Conservation (phyloP, 1,140 invertebrate genomes). For the Tetragonula clypearis region DNA sequence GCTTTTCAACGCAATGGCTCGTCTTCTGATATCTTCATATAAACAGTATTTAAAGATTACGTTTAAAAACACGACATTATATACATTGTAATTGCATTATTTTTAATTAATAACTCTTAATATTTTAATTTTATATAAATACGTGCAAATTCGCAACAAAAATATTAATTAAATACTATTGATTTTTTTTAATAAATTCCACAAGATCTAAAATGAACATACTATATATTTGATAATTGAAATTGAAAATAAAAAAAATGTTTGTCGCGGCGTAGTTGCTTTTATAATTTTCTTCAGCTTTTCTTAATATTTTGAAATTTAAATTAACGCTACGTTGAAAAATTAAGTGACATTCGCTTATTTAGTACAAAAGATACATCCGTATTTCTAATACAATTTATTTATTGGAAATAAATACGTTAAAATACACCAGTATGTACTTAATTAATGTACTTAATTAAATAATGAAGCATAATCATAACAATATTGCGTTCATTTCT, state of each 20-base stretch:
- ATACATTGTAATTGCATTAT: neutral
- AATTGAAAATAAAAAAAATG: neutral
- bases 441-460: neutral
- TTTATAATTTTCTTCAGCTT: neutral
- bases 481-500: neutral
- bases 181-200: neutral
- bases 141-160: neutral
- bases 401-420: neutral
- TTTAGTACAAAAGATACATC: neutral
- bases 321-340: neutral
- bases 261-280: neutral
- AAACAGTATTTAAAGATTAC: neutral
- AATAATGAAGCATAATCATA: neutral
- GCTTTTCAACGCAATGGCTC: constrained; percentile 14
- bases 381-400: neutral
- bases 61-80: neutral
- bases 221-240: neutral
- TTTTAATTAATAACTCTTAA: neutral
- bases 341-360: neutral
- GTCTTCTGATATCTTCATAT: neutral
- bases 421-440: neutral
- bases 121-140: neutral
- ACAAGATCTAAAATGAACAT: neutral
- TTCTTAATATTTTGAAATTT: neutral
- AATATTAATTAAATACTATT: neutral